Evolutionary conservation across 2,888 invertebrate species (phyloP), one percentile per base, ranked within the genome.

Genomic region (Tetropium fuscum): DNA sequence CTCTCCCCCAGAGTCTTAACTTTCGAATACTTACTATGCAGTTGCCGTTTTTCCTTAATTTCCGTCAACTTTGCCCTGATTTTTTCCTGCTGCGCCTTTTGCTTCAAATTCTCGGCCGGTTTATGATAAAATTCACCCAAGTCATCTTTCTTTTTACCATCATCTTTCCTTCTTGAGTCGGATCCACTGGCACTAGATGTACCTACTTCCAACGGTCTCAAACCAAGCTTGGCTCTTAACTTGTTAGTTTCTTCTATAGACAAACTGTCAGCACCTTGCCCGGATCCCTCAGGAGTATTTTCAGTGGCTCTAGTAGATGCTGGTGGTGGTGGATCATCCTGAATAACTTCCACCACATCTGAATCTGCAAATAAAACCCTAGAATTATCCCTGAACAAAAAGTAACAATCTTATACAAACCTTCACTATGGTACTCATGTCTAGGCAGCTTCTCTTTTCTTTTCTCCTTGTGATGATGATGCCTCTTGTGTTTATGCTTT

Each of bases 211-310:
- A 98, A 83, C 0, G 98, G 98, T 77, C 96, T 97, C 25, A 98
- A 84, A 0, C 98, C 98, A 16, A 99, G 86, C 79, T 97, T 96
- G 1, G 94, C 94, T 73, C 98, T 86, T 7, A 99, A 83, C 68
- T 90, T 92, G 82, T 97, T 97, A 3, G 94, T 94, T 72, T 93
- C 94, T 49, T 90, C 90, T 43, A 95, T 86, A 0, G 94, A 94
- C 11, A 95, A 83, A 72, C 86, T 89, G 74, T 81, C 87, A 76
- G 77, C 83, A 44, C 80, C 82, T 45, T 77, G 77, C 38, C 76
- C 81, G 64, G 75, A 82, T 18, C 80, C 78, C 30, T 80, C 75
- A 6, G 80, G 79, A 10, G 54, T 18, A 44, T 36, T 56, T 80
- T 81, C 61, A 11, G 13, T 54, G 22, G 78, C 78, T 60, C 80